Conservation (phyloP, 37 sponge, comb jelly and placozoan species). For the Crambe crambe region DNA sequence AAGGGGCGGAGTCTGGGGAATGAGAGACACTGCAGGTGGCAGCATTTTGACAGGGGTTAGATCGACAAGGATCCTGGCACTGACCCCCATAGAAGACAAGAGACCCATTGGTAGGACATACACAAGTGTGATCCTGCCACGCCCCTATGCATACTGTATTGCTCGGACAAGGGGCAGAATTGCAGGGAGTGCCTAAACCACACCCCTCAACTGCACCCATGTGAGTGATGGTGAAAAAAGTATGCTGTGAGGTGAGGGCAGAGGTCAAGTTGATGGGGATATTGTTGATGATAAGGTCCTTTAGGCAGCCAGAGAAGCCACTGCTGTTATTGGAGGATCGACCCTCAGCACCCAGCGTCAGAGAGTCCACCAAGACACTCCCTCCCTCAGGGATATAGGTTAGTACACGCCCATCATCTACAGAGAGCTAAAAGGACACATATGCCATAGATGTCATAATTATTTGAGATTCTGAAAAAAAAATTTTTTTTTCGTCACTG, state of each 20-base stretch:
- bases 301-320: constrained; percentile 11
- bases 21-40: neutral
- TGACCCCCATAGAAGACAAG: neutral
- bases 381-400: neutral
- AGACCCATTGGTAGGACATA: neutral
- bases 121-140: constrained; percentile 32
- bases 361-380: neutral
- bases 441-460: neutral
- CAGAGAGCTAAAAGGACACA: constrained; percentile 20
- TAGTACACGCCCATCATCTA: constrained; percentile 24
- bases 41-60: constrained; percentile 24
- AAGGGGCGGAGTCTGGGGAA: neutral
- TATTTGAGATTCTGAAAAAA: no score
- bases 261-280: neutral
- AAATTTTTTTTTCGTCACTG: no score
- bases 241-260: neutral
- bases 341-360: constrained; percentile 11
- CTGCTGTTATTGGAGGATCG: neutral
- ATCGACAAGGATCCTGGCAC: constrained; percentile 26
- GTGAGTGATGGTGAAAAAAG: neutral
- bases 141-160: constrained; percentile 14
- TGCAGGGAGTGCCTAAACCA: neutral
- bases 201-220: constrained; percentile 14
- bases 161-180: constrained; percentile 7
- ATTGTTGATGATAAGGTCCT: constrained; percentile 3